Percentiles rank a stretch among this genome's conserved stretches.
phyloP scores from a whole-genome alignment of 2,888 invertebrate genomes.

The Lasioglossum villosulum region DNA sequence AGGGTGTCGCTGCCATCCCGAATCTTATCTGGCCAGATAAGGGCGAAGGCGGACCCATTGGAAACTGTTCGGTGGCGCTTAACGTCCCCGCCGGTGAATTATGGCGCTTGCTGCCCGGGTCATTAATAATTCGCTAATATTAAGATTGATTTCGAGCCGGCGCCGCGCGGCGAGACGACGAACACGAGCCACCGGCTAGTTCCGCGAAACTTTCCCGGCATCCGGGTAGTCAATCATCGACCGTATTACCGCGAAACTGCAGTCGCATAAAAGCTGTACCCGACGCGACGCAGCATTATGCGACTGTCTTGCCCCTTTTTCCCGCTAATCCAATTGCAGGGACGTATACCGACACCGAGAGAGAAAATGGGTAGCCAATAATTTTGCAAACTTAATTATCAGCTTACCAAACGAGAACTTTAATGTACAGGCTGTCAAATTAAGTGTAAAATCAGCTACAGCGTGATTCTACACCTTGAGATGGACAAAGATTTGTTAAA shows the following conservation, averaged over 20 bases:
- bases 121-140: slow-evolving; percentile 70
- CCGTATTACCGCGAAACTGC: slow-evolving; percentile 25
- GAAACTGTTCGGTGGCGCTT: slow-evolving; percentile 66
- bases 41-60: slow-evolving; percentile 64
- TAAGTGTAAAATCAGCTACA: no score
- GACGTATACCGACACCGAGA: neutral
- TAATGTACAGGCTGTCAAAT: neutral
- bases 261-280: slow-evolving; percentile 14
- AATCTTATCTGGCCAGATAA: slow-evolving; percentile 68
- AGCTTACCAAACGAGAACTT: neutral
- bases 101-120: slow-evolving; percentile 60
- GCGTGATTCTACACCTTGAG: no score
- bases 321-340: neutral
- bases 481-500: no score
- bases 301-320: neutral
- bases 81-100: slow-evolving; percentile 67
- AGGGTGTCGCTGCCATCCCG: slow-evolving; percentile 39
- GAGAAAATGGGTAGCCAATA: neutral
- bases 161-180: slow-evolving; percentile 36
- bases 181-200: slow-evolving; percentile 47
- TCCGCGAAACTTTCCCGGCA: slow-evolving; percentile 58
- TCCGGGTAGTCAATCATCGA: slow-evolving; percentile 47
- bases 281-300: neutral
- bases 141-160: slow-evolving; percentile 67
- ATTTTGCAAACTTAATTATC: neutral